Conservation (phyloP, 1,140 invertebrate species). For the Vanessa tameamea region DNA sequence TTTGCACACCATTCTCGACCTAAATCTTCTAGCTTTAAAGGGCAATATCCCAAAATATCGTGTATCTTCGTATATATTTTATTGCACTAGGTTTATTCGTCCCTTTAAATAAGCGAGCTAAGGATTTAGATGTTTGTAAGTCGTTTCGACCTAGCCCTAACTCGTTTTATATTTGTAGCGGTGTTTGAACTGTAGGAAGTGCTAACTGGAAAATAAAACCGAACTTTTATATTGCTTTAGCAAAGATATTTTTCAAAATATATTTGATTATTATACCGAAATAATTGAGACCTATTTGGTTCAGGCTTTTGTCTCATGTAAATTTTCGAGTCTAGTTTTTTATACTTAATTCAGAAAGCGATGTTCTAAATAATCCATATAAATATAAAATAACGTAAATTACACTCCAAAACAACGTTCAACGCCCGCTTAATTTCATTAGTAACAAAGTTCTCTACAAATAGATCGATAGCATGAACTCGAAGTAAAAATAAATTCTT, state of each 20-base stretch:
- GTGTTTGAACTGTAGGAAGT: neutral
- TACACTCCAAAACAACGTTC: slow-evolving; percentile 25
- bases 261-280: too few species aligned
- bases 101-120: slow-evolving; percentile 23
- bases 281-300: too few species aligned
- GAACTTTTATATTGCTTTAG: too few species aligned
- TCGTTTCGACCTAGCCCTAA: slow-evolving; percentile 27
- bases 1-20: slow-evolving; percentile 28
- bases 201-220: neutral
- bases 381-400: neutral
- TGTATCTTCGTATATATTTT: slow-evolving; percentile 21
- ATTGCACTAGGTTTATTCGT: slow-evolving; percentile 38
- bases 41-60: slow-evolving; percentile 6
- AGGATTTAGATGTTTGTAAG: slow-evolving; percentile 36
- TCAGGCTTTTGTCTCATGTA: too few species aligned
- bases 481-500: slow-evolving; percentile 44
- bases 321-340: too few species aligned
- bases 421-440: slow-evolving; percentile 49
- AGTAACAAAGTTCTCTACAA: slow-evolving; percentile 51
- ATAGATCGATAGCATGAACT: slow-evolving; percentile 54
- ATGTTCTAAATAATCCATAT: neutral
- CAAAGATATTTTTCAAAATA: too few species aligned
- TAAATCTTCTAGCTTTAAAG: slow-evolving; percentile 22
- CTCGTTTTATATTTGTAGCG: slow-evolving; percentile 1
- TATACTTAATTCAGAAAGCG: neutral